Evolutionary conservation across 1,140 invertebrate species (phyloP).

Genomic region (Drosophila pachea): DNA sequence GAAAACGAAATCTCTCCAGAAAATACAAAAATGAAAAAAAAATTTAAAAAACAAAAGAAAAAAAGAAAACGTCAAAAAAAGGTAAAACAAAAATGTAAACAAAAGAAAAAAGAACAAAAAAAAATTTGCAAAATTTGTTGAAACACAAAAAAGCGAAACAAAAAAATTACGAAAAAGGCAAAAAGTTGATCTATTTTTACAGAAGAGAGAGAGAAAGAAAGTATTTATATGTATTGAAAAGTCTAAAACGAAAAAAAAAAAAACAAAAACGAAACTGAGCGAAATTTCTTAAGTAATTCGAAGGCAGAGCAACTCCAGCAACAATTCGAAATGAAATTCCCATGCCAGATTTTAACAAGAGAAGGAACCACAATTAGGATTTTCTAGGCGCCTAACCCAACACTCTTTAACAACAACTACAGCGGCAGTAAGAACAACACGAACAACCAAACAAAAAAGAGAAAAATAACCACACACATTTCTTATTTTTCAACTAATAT

Average conservation of each 20-base stretch:
- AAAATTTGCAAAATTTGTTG: constrained; percentile 68
- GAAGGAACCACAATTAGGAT: constrained; percentile 66
- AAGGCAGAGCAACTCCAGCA: constrained; percentile 53
- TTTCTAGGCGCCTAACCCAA: constrained; percentile 57
- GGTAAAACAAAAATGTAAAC: constrained; percentile 58
- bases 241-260: constrained; percentile 28
- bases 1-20: constrained; percentile 74
- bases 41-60: constrained; percentile 22
- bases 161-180: constrained; percentile 50
- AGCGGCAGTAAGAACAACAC: constrained; percentile 34
- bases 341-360: constrained; percentile 18
- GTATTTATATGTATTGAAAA: constrained; percentile 75
- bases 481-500: constrained; percentile 75
- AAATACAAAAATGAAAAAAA: constrained; percentile 49
- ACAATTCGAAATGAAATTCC: constrained; percentile 30
- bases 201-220: constrained; percentile 52
- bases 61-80: constrained; percentile 23
- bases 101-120: constrained; percentile 52
- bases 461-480: constrained; percentile 44
- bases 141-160: constrained; percentile 54
- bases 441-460: constrained; percentile 44
- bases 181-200: constrained; percentile 74
- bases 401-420: background rate
- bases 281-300: constrained; percentile 45
- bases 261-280: constrained; percentile 61